phyloP scores from a whole-genome alignment of 2,113 vertebrate species.

The Phycodurus eques region DNA sequence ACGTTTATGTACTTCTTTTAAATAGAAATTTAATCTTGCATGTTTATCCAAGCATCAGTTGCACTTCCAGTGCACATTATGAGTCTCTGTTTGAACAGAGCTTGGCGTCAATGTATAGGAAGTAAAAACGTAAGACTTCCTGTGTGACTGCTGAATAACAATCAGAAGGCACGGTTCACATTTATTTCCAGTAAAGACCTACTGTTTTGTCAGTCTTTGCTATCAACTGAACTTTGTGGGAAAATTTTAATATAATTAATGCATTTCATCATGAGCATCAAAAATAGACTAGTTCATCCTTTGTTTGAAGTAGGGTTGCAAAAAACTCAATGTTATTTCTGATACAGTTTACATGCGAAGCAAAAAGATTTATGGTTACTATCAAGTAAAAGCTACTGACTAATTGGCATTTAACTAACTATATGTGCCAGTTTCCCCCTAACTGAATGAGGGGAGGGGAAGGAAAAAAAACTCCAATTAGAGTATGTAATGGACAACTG shows the following conservation, averaged over 20 bases:
- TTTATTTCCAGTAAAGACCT: conserved; percentile 53
- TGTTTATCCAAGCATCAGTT: conserved; percentile 78
- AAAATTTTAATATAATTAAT: conserved; percentile 28
- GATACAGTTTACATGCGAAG: background rate
- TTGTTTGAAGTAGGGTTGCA: background rate
- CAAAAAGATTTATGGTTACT: background rate
- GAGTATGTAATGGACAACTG: background rate
- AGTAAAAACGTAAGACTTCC: conserved; percentile 47
- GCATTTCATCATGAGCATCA: conserved; percentile 10
- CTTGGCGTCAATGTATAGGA: conserved; percentile 66
- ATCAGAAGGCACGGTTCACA: conserved; percentile 55
- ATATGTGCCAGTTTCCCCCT: no score
- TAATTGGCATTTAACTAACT: no score
- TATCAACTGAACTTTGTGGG: conserved; percentile 4
- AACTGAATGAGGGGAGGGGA: no score
- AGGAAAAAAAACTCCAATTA: background rate
- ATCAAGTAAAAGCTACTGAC: background rate
- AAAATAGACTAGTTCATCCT: background rate
- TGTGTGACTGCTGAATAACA: conserved; percentile 65
- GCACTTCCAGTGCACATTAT: conserved; percentile 73
- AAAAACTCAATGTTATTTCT: background rate
- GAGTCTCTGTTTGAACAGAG: conserved; percentile 75
- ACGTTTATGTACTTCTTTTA: conserved; percentile 70
- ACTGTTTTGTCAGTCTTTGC: conserved; percentile 23
- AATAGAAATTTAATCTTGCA: conserved; percentile 83